Evolutionary conservation across 2,113 vertebrate genomes (phyloP), one percentile per base, ranked within the genome.

Genomic region (Tachysurus vachellii): DNA sequence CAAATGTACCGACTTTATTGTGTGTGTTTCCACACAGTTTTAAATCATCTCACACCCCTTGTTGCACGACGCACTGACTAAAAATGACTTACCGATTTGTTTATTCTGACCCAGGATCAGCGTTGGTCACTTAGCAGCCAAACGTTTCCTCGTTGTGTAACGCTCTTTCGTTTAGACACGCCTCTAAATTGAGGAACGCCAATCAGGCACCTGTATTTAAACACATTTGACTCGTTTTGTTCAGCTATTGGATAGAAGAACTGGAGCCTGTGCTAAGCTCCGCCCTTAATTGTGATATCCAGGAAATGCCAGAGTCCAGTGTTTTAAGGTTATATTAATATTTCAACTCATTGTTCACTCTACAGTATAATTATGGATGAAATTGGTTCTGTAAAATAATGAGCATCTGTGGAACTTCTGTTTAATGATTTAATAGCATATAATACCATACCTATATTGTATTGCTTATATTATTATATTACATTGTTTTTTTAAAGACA

Each of bases 201-300:
- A 94, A 95, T 93, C 42, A 42, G 0, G 19, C 68, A 79, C 61
- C 31, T 47, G 12, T 14, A 19, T 50, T 77, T 64, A 62, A 62
- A 71, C 8, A 21, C 0, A 36, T 8, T 26, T 36, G 11, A 42
- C 26, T 13, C 3, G 13, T 47, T 11, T 62, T 31, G 70, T 17
- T 85, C 61, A 85, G 61, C 88, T 56, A 85, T 10, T 44, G 57
- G 19, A 17, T 23, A 50, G 76, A 70, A 80, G 0, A 80, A 44
- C 42, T 6, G 11, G 31, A 71, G 3, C 3, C 13, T 53, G 47
- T 11, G 13, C n/a, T 36, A 42, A 66, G 17, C 53, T 23, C 84
- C 57, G 68, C 62, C 82, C 21, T 21, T 36, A 21, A 50, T 71
- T 85, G 19, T 76, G 28, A 23, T 42, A 54, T 16, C 57, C 1